Percentiles rank a stretch among this genome's conserved stretches.
These are phyloP conservation scores for Acrossocheilus fasciatus DNA, from an alignment of 2,797 vertebrate species.

Conservation along the genomic window DNA sequence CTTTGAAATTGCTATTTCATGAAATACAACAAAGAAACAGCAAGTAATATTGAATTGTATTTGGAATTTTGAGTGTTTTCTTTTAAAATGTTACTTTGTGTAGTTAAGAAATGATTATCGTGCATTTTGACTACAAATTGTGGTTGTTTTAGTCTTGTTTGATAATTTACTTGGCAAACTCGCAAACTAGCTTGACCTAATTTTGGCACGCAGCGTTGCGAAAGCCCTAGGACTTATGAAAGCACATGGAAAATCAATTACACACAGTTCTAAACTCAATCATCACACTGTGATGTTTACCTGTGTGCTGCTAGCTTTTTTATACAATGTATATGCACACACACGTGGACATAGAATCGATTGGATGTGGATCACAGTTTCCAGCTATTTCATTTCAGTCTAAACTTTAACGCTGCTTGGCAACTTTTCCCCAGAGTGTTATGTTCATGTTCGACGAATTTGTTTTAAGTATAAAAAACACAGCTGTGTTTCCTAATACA, in stretches of 20 bases:
- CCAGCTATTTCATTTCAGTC: conserved; percentile 11
- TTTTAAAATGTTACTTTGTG: too few species aligned
- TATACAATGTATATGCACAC: not conserved
- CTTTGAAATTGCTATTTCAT: not conserved
- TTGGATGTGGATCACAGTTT: conserved; percentile 27
- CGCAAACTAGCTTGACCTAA: not conserved
- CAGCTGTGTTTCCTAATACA: conserved; percentile 69
- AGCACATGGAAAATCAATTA: conserved; percentile 39
- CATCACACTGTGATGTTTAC: conserved; percentile 24
- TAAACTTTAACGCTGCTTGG: conserved; percentile 10
- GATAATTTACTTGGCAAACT: not conserved
- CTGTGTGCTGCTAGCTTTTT: not conserved
- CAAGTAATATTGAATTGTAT: not conserved
- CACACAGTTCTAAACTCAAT: conserved; percentile 30
- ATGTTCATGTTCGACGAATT: conserved; percentile 40
- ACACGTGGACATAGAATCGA: conserved; percentile 37
- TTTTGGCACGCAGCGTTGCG: not conserved
- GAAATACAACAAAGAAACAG: not conserved
- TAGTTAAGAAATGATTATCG: not conserved
- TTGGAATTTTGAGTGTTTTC: not conserved
- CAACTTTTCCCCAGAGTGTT: not conserved
- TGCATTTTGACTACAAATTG: not conserved
- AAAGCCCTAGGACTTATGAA: not conserved
- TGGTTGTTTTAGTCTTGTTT: not conserved
- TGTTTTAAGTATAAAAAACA: conserved; percentile 40